phyloP scores from a whole-genome alignment of 2,888 invertebrate species.

The Parascotia fuliginaria region DNA sequence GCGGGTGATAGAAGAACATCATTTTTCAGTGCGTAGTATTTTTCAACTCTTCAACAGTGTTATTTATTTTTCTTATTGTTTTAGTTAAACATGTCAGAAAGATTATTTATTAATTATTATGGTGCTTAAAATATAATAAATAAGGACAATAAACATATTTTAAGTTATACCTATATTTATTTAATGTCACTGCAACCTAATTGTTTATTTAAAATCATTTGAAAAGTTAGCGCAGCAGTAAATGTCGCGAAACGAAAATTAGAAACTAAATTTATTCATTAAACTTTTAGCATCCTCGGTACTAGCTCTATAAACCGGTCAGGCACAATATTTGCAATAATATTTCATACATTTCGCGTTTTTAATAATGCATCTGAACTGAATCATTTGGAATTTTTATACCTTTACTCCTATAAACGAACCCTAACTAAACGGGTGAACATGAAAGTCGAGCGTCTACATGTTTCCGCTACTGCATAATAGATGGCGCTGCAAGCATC shows the following conservation, averaged over 20 bases:
- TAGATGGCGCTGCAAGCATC: slow-evolving; percentile 62
- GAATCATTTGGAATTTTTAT: slow-evolving; percentile 20
- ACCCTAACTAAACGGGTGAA: slow-evolving; percentile 17
- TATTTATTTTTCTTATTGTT: no score
- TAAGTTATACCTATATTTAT: no score
- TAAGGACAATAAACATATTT: no score
- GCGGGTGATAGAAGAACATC: slow-evolving; percentile 16
- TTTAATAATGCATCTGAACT: slow-evolving; percentile 33
- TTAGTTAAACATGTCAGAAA: no score
- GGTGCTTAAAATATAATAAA: no score
- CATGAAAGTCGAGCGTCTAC: slow-evolving; percentile 7
- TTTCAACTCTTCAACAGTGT: no score
- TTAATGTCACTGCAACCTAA: no score
- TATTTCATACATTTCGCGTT: slow-evolving; percentile 36
- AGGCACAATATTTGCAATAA: slow-evolving; percentile 26
- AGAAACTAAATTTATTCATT: slow-evolving; percentile 6
- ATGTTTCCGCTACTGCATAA: slow-evolving; percentile 63
- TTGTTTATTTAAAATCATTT: slow-evolving; percentile 12
- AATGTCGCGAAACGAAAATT: not conserved
- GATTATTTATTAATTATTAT: no score
- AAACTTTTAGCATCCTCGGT: slow-evolving; percentile 16
- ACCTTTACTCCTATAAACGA: slow-evolving; percentile 5
- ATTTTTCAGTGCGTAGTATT: not conserved
- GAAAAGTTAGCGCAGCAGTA: slow-evolving; percentile 12
- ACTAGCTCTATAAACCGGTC: slow-evolving; percentile 34